A percentile compares a stretch with the other conserved stretches of the same genome.
Evolutionary conservation across 1,140 invertebrate genomes (phyloP).

Genomic region (Cotesia glomerata): DNA sequence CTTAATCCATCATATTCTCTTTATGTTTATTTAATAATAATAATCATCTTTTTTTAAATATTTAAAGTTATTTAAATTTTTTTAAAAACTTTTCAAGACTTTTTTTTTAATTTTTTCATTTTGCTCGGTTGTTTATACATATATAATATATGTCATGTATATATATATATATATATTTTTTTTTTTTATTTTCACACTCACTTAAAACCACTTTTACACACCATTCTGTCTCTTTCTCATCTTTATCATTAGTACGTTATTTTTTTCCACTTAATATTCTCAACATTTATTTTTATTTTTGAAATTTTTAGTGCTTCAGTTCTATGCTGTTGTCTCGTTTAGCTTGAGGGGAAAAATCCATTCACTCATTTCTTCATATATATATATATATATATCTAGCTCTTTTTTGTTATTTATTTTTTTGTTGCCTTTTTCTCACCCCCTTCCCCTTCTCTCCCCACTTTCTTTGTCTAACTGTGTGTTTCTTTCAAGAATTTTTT

Average conservation of each 20-base stretch:
- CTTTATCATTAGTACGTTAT: slow-evolving; percentile 5
- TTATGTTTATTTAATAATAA: slow-evolving; percentile 11
- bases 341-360: neutral
- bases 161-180: neutral
- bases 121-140: neutral
- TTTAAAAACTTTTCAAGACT: neutral
- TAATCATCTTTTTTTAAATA: too few relatives aligned
- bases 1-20: slow-evolving; percentile 34
- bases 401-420: slow-evolving; percentile 1
- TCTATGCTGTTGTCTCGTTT: slow-evolving; percentile 29
- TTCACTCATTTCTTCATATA: slow-evolving; percentile 2
- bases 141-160: too few relatives aligned
- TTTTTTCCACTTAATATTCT: slow-evolving; percentile 18
- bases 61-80: slow-evolving; percentile 19
- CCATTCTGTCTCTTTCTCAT: neutral
- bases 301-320: slow-evolving; percentile 36
- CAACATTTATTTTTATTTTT: slow-evolving; percentile 31
- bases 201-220: neutral
- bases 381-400: neutral
- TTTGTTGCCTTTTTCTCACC: neutral
- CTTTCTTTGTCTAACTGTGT: neutral
- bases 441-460: too few relatives aligned
- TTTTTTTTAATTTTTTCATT: neutral
- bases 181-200: slow-evolving; percentile 12
- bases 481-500: slow-evolving; percentile 17